Conservation (phyloP, 1,140 invertebrate species). For the Bombus pyrosoma region DNA sequence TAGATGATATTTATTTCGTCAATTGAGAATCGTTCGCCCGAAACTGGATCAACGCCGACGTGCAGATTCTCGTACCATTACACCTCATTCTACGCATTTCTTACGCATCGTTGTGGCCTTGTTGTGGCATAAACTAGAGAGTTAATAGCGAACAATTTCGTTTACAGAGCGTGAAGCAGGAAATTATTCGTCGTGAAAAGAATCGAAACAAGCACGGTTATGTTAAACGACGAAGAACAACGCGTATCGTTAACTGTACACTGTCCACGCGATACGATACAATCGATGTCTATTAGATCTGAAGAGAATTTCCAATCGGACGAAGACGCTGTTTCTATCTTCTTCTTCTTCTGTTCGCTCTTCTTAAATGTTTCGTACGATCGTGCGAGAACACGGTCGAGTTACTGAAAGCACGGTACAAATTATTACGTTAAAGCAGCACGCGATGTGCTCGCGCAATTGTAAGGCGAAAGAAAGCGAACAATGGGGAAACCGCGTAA, state of each 20-base stretch:
- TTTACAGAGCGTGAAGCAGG: neutral
- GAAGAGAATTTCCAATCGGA: too few relatives aligned
- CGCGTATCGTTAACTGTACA: neutral
- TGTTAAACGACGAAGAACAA: neutral
- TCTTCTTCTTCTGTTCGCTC: too few relatives aligned
- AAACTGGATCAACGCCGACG: neutral
- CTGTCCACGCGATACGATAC: neutral
- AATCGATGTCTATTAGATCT: neutral
- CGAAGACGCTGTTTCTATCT: neutral
- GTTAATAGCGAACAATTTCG: neutral
- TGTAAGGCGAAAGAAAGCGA: neutral
- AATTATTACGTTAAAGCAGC: conserved; percentile 24
- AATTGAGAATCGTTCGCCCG: neutral
- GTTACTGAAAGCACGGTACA: conserved; percentile 8
- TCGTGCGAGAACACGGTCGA: neutral
- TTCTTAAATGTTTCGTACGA: neutral
- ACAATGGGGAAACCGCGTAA: neutral
- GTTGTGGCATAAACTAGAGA: neutral
- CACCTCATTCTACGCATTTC: too few relatives aligned
- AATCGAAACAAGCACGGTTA: neutral
- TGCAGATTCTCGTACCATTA: too few relatives aligned
- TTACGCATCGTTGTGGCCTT: too few relatives aligned
- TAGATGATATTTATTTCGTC: neutral
- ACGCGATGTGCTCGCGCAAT: neutral
- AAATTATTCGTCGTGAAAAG: neutral